phyloP scores from a whole-genome alignment of 2,113 vertebrate genomes.

The Pomatorhinus ruficollis region DNA sequence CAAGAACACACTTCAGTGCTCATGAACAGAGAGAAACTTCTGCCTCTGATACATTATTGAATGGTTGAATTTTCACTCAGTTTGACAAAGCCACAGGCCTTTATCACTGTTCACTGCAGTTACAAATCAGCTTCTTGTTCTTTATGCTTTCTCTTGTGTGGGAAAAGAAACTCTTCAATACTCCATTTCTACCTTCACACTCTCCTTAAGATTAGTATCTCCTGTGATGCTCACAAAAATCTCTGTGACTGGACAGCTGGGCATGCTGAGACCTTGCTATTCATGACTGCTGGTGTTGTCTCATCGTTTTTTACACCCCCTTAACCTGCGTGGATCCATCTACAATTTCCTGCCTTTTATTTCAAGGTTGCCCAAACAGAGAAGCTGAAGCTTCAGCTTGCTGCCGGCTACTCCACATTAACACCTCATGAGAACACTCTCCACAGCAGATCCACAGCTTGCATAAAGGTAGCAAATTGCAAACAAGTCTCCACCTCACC shows the following conservation, averaged over 20 bases:
- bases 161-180: neutral
- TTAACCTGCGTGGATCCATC: neutral
- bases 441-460: neutral
- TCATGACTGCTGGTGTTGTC: neutral
- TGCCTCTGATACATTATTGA: neutral
- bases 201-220: neutral
- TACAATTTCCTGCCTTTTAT: neutral
- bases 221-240: neutral
- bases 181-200: neutral
- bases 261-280: neutral
- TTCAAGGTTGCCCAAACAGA: neutral
- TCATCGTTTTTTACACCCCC: neutral
- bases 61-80: neutral
- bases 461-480: neutral
- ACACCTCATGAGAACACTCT: fast-evolving
- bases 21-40: neutral
- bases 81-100: neutral
- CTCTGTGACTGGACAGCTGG: neutral
- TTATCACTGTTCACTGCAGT: neutral
- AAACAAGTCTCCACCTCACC: neutral
- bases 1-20: neutral
- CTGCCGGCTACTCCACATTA: neutral
- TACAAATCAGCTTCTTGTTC: neutral
- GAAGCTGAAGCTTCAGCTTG: neutral
- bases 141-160: neutral